phyloP scores from a whole-genome alignment of 2,888 invertebrate genomes.

The Alloscopus bannaensis region DNA sequence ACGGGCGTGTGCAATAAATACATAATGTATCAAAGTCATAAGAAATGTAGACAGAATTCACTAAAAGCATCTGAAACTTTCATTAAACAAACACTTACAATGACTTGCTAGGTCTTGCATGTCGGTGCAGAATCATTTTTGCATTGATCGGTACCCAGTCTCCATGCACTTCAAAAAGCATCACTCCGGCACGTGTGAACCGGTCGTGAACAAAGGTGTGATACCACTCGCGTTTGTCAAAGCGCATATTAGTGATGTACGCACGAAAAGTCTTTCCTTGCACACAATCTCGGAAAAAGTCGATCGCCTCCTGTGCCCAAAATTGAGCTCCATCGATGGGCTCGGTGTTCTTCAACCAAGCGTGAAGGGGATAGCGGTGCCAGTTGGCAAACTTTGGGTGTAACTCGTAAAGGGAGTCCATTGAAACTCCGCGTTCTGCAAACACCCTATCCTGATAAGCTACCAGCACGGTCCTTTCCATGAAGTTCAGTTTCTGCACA shows the following conservation, averaged over 20 bases:
- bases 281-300: background rate
- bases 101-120: background rate
- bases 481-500: background rate
- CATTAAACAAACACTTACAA: no score
- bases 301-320: background rate
- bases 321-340: background rate
- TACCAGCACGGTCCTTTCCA: no score
- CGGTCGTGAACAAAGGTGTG: background rate
- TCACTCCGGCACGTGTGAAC: background rate
- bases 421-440: no score
- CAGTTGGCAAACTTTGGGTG: constrained; percentile 13
- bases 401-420: background rate
- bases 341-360: background rate
- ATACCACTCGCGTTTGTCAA: background rate
- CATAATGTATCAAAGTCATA: no score
- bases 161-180: background rate
- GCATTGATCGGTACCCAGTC: background rate
- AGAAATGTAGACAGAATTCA: no score
- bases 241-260: background rate
- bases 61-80: no score
- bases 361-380: constrained; percentile 3
- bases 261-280: background rate
- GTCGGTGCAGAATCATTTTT: background rate
- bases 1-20: no score
- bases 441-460: background rate